A percentile compares a stretch with the other conserved stretches of the same genome.
These are phyloP conservation scores for Globia sparganii DNA, from an alignment of 2,888 invertebrate genomes.

Conservation along the genomic window DNA sequence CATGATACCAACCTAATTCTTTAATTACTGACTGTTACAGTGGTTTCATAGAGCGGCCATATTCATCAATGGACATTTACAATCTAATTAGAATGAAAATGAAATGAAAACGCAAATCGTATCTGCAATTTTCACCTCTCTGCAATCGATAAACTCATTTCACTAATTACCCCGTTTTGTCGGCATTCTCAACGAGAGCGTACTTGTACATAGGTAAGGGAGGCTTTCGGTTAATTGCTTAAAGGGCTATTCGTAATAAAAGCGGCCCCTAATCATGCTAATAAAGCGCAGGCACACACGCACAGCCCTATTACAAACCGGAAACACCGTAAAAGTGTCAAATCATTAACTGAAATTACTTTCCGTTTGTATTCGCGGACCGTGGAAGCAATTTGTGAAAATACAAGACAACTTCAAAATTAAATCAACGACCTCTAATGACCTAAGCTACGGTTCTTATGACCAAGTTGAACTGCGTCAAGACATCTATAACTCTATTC, in stretches of 20 bases:
- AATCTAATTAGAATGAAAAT: constrained; percentile 30
- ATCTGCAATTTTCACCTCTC: constrained; percentile 40
- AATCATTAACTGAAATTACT: constrained; percentile 85
- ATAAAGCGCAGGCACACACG: constrained; percentile 79
- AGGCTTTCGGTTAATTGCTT: constrained; percentile 76
- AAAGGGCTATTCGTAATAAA: constrained; percentile 82
- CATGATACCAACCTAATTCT: background rate
- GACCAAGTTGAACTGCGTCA: constrained; percentile 37
- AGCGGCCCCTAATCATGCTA: constrained; percentile 78
- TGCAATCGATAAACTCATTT: constrained; percentile 52
- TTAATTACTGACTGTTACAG: constrained; percentile 2
- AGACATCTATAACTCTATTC: constrained; percentile 39
- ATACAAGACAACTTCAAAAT: constrained; percentile 42
- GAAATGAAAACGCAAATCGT: constrained; percentile 48
- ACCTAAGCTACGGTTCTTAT: constrained; percentile 26
- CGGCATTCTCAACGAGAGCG: constrained; percentile 45
- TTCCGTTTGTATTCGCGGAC: constrained; percentile 70
- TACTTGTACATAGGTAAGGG: constrained; percentile 63
- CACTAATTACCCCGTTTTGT: constrained; percentile 58
- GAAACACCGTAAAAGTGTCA: constrained; percentile 82
- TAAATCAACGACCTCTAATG: constrained; percentile 23
- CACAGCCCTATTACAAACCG: constrained; percentile 71
- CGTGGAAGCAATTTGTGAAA: constrained; percentile 51
- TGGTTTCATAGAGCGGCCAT: constrained; percentile 7
- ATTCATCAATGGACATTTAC: constrained; percentile 24